Evolutionary conservation across 2,113 vertebrate species (phyloP).

Genomic region (Sprattus sprattus): DNA sequence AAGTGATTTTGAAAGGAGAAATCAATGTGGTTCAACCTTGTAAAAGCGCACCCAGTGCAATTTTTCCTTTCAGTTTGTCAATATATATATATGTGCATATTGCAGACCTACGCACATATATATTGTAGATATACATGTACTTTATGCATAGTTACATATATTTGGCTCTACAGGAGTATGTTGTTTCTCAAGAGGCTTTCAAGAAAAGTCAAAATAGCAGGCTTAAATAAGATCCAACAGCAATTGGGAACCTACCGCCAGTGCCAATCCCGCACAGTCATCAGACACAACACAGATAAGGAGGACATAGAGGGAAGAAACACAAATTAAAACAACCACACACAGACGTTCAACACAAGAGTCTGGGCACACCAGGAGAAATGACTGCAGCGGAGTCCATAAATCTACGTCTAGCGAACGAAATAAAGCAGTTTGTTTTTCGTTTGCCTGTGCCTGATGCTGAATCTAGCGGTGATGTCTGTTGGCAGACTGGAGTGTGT

Average conservation of each 20-base stretch:
- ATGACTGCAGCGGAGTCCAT: constrained; percentile 70
- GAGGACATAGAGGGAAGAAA: constrained; percentile 99
- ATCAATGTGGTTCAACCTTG: constrained; percentile 93
- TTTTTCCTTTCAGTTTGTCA: constrained; percentile 67
- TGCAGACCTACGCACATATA: constrained; percentile 72
- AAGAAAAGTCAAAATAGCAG: constrained; percentile 80
- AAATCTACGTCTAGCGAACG: background rate
- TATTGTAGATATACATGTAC: constrained; percentile 74
- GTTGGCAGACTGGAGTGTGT: background rate
- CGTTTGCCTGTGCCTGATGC: background rate
- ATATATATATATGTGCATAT: constrained; percentile 73
- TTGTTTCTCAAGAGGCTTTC: constrained; percentile 80
- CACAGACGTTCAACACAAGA: constrained; percentile 77
- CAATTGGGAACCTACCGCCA: constrained; percentile 98
- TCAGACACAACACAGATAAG: constrained; percentile 99
- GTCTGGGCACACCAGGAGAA: constrained; percentile 81
- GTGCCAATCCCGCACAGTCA: constrained; percentile 99
- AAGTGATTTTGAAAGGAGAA: constrained; percentile 51
- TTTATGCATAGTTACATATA: constrained; percentile 79
- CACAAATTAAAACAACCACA: constrained; percentile 98
- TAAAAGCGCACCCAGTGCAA: constrained; percentile 79
- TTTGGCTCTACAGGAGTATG: constrained; percentile 77
- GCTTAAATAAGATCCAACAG: constrained; percentile 85
- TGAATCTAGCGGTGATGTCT: background rate
- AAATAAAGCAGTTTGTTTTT: background rate